Conservation (phyloP, 2,888 invertebrate genomes). For the Orchesella flavescens region DNA sequence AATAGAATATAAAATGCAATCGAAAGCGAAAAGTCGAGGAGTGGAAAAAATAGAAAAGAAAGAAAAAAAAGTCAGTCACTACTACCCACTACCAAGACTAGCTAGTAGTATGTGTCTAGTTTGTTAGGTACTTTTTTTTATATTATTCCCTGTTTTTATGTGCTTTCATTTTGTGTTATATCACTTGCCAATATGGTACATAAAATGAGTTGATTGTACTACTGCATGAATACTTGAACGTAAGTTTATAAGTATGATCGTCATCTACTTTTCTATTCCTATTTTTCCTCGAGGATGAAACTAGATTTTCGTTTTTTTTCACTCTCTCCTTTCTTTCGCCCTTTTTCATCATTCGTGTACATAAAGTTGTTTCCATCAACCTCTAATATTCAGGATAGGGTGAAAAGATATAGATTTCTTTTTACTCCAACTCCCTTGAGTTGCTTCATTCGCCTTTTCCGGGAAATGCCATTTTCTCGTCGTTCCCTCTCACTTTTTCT, state of each 20-base stretch:
- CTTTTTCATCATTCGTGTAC: not conserved
- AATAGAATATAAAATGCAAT: constrained; percentile 66
- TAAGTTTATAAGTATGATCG: constrained; percentile 46
- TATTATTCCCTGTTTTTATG: constrained; percentile 16
- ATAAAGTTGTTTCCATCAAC: not conserved
- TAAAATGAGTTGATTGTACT: constrained; percentile 59
- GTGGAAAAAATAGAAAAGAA: constrained; percentile 31
- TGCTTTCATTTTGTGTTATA: constrained; percentile 36
- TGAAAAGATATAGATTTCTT: not conserved
- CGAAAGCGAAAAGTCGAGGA: constrained; percentile 61
- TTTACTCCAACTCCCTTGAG: constrained; percentile 35
- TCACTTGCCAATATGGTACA: constrained; percentile 59
- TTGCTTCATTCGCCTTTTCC: constrained; percentile 47
- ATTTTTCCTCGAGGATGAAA: constrained; percentile 47
- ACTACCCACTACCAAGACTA: not conserved
- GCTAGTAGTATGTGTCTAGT: not conserved
- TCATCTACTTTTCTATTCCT: constrained; percentile 35
- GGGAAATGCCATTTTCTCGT: constrained; percentile 25
- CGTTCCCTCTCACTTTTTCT: constrained; percentile 22
- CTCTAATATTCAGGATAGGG: not conserved
- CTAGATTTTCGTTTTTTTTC: constrained; percentile 52
- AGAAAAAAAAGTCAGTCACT: constrained; percentile 38
- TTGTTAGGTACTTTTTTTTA: constrained; percentile 33
- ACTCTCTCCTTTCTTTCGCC: constrained; percentile 24
- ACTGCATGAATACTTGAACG: constrained; percentile 35